These are phyloP conservation scores for Zaprionus capensis DNA, from an alignment of 1,140 invertebrate species.

Conservation along the genomic window DNA sequence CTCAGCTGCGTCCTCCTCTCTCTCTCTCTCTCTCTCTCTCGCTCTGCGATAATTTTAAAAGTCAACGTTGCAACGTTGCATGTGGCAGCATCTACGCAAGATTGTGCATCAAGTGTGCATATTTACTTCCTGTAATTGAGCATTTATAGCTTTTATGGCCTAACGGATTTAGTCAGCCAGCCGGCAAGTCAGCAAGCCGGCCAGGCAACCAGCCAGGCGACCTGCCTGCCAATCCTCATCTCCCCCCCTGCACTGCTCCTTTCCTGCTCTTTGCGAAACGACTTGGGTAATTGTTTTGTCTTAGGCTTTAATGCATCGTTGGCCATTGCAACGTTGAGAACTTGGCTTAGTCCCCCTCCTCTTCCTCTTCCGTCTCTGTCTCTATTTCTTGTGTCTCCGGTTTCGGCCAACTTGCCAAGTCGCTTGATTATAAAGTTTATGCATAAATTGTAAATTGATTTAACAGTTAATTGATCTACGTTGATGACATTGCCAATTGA, in stretches of 20 bases:
- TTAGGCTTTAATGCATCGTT: conserved; percentile 65
- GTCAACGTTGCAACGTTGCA: conserved; percentile 60
- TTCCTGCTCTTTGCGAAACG: neutral
- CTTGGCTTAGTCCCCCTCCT: neutral
- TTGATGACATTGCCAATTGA: conserved; percentile 47
- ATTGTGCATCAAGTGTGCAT: conserved; percentile 81
- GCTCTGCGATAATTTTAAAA: conserved; percentile 77
- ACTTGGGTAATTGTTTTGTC: conserved; percentile 74
- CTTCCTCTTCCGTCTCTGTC: neutral
- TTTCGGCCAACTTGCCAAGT: conserved; percentile 50
- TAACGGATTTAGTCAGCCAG: conserved; percentile 69
- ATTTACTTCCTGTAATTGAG: conserved; percentile 83
- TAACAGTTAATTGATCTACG: conserved; percentile 79
- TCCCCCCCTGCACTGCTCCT: neutral
- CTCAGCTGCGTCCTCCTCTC: conserved; percentile 8
- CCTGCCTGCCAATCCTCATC: neutral
- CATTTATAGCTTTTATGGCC: conserved; percentile 82
- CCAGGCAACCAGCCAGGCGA: neutral
- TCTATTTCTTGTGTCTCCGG: conserved; percentile 2
- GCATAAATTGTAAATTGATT: conserved; percentile 82
- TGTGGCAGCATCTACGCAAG: conserved; percentile 64
- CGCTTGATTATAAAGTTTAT: conserved; percentile 81
- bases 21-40: conserved; percentile 2
- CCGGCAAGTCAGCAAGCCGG: conserved; percentile 8
- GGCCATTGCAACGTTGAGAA: conserved; percentile 23